Percentiles rank a stretch among this genome's conserved stretches.
phyloP scores from a whole-genome alignment of 1,140 invertebrate genomes.

The Cataglyphis hispanica region DNA sequence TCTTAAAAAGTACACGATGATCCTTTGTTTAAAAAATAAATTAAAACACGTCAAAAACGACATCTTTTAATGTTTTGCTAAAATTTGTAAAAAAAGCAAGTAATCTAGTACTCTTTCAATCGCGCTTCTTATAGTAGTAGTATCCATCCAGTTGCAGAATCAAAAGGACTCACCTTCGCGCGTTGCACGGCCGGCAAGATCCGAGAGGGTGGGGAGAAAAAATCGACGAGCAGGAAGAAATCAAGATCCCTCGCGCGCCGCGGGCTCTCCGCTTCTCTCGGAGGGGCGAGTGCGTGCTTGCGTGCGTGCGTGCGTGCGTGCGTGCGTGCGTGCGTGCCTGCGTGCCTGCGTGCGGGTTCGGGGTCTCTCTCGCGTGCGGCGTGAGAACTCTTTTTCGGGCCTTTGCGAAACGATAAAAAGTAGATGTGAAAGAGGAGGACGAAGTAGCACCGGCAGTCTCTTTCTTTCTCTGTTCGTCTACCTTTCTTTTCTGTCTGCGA shows the following conservation, averaged over 20 bases:
- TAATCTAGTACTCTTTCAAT: not conserved
- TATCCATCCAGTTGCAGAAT: not conserved
- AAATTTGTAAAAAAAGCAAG: not conserved
- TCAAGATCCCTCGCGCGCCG: conserved; percentile 60
- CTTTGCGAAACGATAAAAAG: conserved; percentile 74
- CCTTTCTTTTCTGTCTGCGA: not conserved
- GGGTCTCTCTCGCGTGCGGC: conserved; percentile 72
- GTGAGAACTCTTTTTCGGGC: conserved; percentile 75
- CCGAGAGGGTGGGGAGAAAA: conserved; percentile 28
- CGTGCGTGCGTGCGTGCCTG: not conserved
- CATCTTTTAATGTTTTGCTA: not conserved
- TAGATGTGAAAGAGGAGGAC: conserved; percentile 64
- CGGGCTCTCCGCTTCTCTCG: conserved; percentile 58
- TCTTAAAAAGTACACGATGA: not conserved
- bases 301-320: conserved; percentile 56
- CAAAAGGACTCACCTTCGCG: conserved; percentile 64
- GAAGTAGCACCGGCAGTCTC: conserved; percentile 57
- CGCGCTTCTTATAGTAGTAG: not conserved
- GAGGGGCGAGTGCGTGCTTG: conserved; percentile 65
- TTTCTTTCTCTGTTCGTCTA: conserved; percentile 48
- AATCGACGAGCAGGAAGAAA: conserved; percentile 65
- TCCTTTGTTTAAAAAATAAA: not conserved
- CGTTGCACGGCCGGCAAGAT: conserved; percentile 42
- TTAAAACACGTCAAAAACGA: not conserved
- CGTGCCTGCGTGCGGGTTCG: conserved; percentile 66